Conservation (phyloP, 2,888 invertebrate genomes). For the Mycogona germanica region DNA sequence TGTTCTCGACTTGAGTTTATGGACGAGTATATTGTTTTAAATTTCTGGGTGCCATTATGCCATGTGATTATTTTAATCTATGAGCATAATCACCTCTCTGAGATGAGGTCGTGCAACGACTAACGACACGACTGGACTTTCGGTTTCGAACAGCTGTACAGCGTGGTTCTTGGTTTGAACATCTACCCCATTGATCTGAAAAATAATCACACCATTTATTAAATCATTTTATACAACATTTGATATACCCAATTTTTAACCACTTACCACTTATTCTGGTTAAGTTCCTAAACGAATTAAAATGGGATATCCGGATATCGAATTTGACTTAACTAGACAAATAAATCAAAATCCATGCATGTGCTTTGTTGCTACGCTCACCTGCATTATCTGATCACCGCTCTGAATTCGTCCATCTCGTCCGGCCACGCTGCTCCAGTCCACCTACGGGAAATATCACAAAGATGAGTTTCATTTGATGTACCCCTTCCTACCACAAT, state of each 20-base stretch:
- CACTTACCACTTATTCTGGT: too few relatives aligned
- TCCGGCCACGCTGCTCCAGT: conserved; percentile 46
- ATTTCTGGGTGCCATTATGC: too few relatives aligned
- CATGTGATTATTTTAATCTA: neutral
- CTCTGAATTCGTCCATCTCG: conserved; percentile 46
- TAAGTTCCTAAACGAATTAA: too few relatives aligned
- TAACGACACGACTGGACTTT: conserved; percentile 44
- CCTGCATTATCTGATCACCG: conserved; percentile 50
- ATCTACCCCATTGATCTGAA: conserved; percentile 48
- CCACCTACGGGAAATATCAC: conserved; percentile 32
- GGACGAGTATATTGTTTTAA: too few relatives aligned
- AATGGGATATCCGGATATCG: too few relatives aligned
- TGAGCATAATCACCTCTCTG: neutral
- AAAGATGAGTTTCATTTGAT: neutral
- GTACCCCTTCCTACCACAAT: neutral
- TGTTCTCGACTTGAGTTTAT: too few relatives aligned
- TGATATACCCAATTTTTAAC: too few relatives aligned
- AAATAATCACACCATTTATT: too few relatives aligned
- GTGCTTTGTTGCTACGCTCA: conserved; percentile 25
- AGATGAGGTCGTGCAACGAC: conserved; percentile 46
- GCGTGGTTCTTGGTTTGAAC: conserved; percentile 47
- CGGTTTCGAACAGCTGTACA: conserved; percentile 47
- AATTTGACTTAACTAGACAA: too few relatives aligned
- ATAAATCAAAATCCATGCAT: neutral
- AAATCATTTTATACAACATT: too few relatives aligned